Base-by-base conservation (phyloP, 2,113 vertebrate genomes). In the Oncorhynchus gorbuscha region DNA sequence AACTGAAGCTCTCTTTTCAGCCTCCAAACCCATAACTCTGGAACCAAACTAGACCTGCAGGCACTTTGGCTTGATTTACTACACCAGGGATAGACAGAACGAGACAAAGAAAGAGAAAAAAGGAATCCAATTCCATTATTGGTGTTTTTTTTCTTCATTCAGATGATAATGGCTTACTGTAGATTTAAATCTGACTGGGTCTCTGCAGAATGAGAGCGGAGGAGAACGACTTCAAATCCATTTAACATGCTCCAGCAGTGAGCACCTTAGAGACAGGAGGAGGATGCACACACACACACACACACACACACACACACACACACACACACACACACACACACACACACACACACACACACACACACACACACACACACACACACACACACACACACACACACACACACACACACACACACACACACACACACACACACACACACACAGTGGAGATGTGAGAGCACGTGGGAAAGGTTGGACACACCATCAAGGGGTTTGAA, bases 151-250 rank as follows among this genome's bases (percentile, higher is more conserved):
- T 69, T 72, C 72, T 79, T 78, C 45, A 24, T 75, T 70, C 39
- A 64, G 71, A 67, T n/a, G 76, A 61, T 68, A 78, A 76, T 49
- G 48, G 68, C 69, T 72, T 71, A 65, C 65, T 79, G 75, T 62
- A 71, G 32, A 55, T 76, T 73, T 45, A 74, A 20, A 76, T 78
- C 68, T 22, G 61, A 48, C 76, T 32, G 71, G 12, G 35, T 58
- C 48, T 73, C 64, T 69, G 68, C 39, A 16, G 48, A 26, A 72
- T 8, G 24, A 22, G 68, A 77, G 66, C 45, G 26, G 73, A 78
- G 62, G 12, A 70, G 32, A 75, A 30, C 55, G 51, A 73, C 71
- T 62, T 51, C 11, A 77, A 73, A 62, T 81, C 71, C 26, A 62
- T 79, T n/a, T 16, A 64, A 69, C 72, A 32, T 76, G 61, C 55